Evolutionary conservation across 2,888 invertebrate genomes (phyloP).

Genomic region (Heliothis peltigera): DNA sequence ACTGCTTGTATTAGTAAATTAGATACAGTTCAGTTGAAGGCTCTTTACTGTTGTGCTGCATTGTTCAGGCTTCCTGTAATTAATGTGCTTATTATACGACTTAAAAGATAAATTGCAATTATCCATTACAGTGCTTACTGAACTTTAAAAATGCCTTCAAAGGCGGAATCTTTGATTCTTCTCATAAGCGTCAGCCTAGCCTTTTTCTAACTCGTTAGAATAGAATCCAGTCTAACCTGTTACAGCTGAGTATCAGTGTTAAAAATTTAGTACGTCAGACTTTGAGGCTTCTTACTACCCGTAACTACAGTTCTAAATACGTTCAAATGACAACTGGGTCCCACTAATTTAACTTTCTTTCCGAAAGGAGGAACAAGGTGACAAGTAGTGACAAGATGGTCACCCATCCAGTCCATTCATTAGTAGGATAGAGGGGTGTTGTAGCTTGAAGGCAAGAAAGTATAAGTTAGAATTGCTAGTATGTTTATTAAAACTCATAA

Average conservation of each 20-base stretch:
- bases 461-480: background rate
- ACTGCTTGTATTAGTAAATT: constrained; percentile 21
- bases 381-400: too few relatives aligned
- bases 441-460: constrained; percentile 14
- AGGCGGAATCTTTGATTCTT: background rate
- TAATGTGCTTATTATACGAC: background rate
- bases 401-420: too few relatives aligned
- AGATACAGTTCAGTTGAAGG: constrained; percentile 20
- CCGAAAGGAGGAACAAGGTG: too few relatives aligned
- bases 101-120: background rate
- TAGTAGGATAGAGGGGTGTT: constrained; percentile 1
- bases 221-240: too few relatives aligned
- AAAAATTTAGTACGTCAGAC: too few relatives aligned
- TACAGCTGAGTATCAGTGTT: too few relatives aligned
- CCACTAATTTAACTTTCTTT: too few relatives aligned
- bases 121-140: background rate
- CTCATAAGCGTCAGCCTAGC: too few relatives aligned
- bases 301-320: too few relatives aligned
- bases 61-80: constrained; percentile 23
- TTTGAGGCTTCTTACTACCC: too few relatives aligned
- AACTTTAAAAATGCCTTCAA: background rate
- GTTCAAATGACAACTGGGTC: too few relatives aligned
- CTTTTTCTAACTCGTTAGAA: too few relatives aligned
- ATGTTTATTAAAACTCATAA: constrained; percentile 40
- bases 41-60: constrained; percentile 20